Base-by-base conservation (phyloP, 2,113 vertebrate genomes). In the Ameiurus melas region DNA sequence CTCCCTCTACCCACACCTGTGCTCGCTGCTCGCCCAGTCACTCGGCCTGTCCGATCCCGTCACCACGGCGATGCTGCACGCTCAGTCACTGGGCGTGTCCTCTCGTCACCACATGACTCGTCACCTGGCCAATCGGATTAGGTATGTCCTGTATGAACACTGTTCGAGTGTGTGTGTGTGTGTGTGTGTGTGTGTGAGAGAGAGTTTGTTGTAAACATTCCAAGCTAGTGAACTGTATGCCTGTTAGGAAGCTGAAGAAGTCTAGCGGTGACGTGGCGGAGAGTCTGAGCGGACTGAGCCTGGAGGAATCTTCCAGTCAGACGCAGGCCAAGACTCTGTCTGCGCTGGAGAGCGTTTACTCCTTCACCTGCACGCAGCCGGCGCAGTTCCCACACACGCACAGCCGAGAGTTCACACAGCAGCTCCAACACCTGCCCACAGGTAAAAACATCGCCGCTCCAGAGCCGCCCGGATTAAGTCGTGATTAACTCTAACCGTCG, bases 21-120 rank as follows among this genome's bases (percentile, higher is more conserved):
- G 96, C 88, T 93, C 91, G 77, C 91, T 98, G 25, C 93, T 98
- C 89, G 96, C 96, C 0, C 91, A 97, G 71, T 95, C 96, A 0
- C 86, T 94, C 14, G 97, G 96, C 71, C 90, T 91, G 43, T 94
- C 95, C 0, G 94, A 95, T 89, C 94, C 90, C 2, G 25, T 92
- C 33, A 91, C 94, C 80, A 97, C 97, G 0, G 97, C 97, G 0
- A 96, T 95, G 94, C 94, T 99, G 0, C 95, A 98, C 57, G 90
- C 93, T 0, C 95, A 98, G 90, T 97, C 97, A 0, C 87, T 98
- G 51, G 96, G 97, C 0, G 85, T 98, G 92, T 96, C 97, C 33
- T 92, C 94, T 36, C 96, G 97, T 5, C 97, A 99, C 89, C 96
- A 96, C 87, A 96, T 97, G 81, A 94, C 96, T 86, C 92, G 95